These are phyloP conservation scores for Tenualosa ilisha DNA, from an alignment of 2,797 vertebrate species.

Conservation along the genomic window DNA sequence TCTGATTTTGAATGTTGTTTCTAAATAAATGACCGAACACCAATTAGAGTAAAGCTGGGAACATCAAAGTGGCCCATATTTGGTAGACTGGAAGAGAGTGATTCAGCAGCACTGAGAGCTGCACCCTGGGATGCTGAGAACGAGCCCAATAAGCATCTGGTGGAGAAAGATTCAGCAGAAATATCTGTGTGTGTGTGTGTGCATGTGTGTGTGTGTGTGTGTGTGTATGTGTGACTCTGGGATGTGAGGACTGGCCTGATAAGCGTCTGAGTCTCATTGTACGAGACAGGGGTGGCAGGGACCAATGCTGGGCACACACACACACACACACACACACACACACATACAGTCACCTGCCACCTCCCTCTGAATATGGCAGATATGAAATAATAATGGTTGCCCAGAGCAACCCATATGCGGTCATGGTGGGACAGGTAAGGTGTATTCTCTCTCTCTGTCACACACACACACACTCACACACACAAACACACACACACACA, in stretches of 20 bases:
- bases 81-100: not conserved
- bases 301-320: too few species aligned
- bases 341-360: not conserved
- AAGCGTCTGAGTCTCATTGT: not conserved
- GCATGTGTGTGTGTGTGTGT: not conserved
- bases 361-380: not conserved
- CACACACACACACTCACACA: not conserved
- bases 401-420: not conserved
- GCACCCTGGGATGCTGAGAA: not conserved
- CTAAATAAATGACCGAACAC: not conserved
- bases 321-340: too few species aligned
- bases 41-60: not conserved
- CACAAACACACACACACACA: not conserved
- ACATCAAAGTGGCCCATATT: not conserved
- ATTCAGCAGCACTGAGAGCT: not conserved
- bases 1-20: not conserved
- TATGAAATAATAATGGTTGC: constrained; percentile 12
- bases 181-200: too few species aligned
- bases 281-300: too few species aligned
- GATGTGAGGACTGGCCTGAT: not conserved
- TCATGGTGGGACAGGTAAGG: not conserved
- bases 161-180: not conserved
- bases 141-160: not conserved
- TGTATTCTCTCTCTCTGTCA: not conserved
- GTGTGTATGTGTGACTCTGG: not conserved